Evolutionary conservation across 2,113 vertebrate species (phyloP), one percentile per base, ranked within the genome.

Genomic region (Centropristis striata): DNA sequence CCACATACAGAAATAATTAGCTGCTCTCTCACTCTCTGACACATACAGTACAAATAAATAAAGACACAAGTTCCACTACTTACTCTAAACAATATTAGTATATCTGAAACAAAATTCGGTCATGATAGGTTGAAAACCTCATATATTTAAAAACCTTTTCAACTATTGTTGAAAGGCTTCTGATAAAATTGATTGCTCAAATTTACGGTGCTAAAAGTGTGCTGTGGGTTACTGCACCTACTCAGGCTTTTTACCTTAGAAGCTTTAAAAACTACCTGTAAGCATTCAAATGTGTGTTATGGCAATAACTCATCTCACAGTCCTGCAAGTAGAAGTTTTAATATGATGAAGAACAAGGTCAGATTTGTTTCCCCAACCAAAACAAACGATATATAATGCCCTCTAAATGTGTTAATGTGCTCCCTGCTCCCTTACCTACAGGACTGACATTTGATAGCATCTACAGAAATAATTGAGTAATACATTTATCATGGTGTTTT

Each of bases 21-120:
- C 77, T 83, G 53, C 57, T 75, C 66, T 64, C 10, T 46, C 36
- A 36, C 58, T 67, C 70, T 79, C 18, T 25, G 16, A 85, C 54
- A 79, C 42, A 73, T 28, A 54, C 46, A 55, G 37, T 61, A 83
- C 50, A 76, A 81, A 80, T 61, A 78, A 60, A 71, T 21, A 67
- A 67, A 76, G 46, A 81, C 23, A 70, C 47, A 86, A 44, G 32
- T 78, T 13, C 1, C 16, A 32, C 23, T 63, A 28, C 55, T 25
- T 51, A 57, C 9, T 64, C 55, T 25, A 25, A 83, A 83, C 15
- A 75, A 59, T 49, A 37, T 78, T 53, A 57, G 42, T 71, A n/a
- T 21, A 64, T 44, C 18, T 69, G 51, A 77, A 75, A 77, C 8
- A 37, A 32, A 51, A 61, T 23, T 49, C 1, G 1, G 41, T 64